A percentile compares a stretch with the other conserved stretches of the same genome.
These are phyloP conservation scores for Flexamia atlantica DNA, from an alignment of 2,888 invertebrate species.

Conservation along the genomic window DNA sequence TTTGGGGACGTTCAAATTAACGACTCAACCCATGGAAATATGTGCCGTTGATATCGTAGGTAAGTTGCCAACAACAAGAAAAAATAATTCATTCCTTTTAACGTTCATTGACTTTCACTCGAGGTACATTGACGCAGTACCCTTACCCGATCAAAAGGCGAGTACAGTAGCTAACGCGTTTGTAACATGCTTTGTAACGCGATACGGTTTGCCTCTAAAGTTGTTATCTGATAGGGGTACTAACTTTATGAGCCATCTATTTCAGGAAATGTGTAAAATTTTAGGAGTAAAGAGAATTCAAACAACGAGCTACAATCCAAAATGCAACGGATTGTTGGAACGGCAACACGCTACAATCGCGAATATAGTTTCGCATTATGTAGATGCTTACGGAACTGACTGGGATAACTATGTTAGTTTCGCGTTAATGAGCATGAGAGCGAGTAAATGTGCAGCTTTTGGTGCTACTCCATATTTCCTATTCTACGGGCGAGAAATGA, in stretches of 20 bases:
- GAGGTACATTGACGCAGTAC: background rate
- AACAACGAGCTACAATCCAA: background rate
- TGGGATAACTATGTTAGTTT: too few species aligned
- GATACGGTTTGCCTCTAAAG: background rate
- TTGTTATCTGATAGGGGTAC: background rate
- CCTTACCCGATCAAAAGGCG: background rate
- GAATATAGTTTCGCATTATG: background rate
- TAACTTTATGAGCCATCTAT: background rate
- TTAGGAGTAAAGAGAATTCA: background rate
- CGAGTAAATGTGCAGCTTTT: background rate
- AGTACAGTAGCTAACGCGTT: background rate
- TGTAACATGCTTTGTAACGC: background rate
- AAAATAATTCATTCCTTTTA: background rate
- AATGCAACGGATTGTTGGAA: background rate
- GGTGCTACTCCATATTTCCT: background rate
- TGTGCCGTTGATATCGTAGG: background rate
- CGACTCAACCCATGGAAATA: background rate
- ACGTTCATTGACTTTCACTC: too few species aligned
- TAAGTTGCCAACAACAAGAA: background rate
- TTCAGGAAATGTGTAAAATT: conserved; percentile 7
- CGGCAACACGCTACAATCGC: background rate
- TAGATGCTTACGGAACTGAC: background rate
- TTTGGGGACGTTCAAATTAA: background rate
- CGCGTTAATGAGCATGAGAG: too few species aligned
- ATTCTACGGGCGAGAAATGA: background rate